phyloP scores from a whole-genome alignment of 2,888 invertebrate species.

The Portevinia maculata region DNA sequence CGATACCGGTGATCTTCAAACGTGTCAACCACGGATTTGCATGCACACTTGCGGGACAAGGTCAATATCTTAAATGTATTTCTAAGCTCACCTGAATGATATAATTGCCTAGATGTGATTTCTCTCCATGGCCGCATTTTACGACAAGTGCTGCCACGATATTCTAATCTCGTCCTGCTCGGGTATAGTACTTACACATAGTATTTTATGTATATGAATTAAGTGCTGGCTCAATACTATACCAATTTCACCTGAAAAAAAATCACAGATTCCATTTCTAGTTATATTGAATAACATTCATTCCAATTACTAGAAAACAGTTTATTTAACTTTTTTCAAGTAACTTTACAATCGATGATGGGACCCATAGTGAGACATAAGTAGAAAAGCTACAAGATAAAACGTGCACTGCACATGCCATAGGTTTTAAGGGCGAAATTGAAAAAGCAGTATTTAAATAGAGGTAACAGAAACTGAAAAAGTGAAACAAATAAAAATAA shows the following conservation, averaged over 20 bases:
- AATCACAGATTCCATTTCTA: slow-evolving; percentile 19
- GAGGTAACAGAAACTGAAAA: slow-evolving; percentile 36
- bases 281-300: slow-evolving; percentile 33
- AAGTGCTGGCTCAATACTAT: background rate
- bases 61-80: too few relatives aligned
- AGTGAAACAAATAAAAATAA: slow-evolving; percentile 22
- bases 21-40: too few relatives aligned
- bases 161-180: too few relatives aligned
- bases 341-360: slow-evolving; percentile 23
- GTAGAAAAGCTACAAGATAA: slow-evolving; percentile 16
- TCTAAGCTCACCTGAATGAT: too few relatives aligned
- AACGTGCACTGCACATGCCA: slow-evolving; percentile 10
- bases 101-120: too few relatives aligned
- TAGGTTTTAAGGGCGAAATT: slow-evolving; percentile 23
- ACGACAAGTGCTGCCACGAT: too few relatives aligned
- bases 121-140: too few relatives aligned
- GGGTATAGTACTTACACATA: too few relatives aligned
- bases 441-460: slow-evolving; percentile 48
- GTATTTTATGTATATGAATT: too few relatives aligned
- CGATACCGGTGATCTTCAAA: too few relatives aligned
- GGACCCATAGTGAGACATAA: slow-evolving; percentile 9
- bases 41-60: too few relatives aligned
- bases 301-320: slow-evolving; percentile 43
- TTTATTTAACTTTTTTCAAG: slow-evolving; percentile 35
- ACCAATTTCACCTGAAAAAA: background rate